Percentiles rank a stretch among this genome's conserved stretches.
These are phyloP conservation scores for Ericerus pela DNA, from an alignment of 1,140 invertebrate species.

Conservation along the genomic window DNA sequence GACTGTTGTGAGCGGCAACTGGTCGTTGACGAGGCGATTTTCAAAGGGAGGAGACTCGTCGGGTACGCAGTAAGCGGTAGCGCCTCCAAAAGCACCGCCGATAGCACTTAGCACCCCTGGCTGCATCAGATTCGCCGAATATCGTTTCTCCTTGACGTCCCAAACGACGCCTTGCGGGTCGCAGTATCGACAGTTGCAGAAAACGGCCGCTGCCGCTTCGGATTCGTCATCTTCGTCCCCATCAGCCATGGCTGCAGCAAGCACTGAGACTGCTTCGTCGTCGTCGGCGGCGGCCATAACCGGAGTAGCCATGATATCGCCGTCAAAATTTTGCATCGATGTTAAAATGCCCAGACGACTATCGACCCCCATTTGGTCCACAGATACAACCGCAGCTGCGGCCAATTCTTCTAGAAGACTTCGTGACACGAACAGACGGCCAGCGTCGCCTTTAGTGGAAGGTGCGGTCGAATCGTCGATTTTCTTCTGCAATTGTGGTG, in stretches of 20 bases:
- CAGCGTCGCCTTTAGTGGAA: conserved; percentile 22
- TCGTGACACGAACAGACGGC: conserved; percentile 22
- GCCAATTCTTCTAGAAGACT: conserved; percentile 17
- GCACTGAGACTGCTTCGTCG: no score
- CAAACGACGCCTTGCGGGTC: conserved; percentile 60
- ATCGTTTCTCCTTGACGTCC: conserved; percentile 44
- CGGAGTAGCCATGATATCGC: no score
- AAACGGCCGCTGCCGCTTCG: conserved; percentile 30
- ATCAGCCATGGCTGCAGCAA: no score
- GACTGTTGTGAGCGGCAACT: conserved; percentile 19
- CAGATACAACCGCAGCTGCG: no score
- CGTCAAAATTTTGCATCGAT: no score
- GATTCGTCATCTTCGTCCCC: conserved; percentile 25
- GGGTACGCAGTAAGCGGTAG: conserved; percentile 19
- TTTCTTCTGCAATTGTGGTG: not conserved
- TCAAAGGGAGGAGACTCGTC: conserved; percentile 23
- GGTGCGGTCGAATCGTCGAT: not conserved
- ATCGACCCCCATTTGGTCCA: no score
- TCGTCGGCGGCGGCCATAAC: no score
- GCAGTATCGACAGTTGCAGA: conserved; percentile 65
- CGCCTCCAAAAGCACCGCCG: conserved; percentile 22
- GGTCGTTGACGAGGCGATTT: conserved; percentile 17
- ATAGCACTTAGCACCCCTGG: conserved; percentile 26
- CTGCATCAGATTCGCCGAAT: conserved; percentile 35
- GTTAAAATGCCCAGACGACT: no score